Base-by-base conservation (phyloP, 2,113 vertebrate species). In the Calonectris borealis region DNA sequence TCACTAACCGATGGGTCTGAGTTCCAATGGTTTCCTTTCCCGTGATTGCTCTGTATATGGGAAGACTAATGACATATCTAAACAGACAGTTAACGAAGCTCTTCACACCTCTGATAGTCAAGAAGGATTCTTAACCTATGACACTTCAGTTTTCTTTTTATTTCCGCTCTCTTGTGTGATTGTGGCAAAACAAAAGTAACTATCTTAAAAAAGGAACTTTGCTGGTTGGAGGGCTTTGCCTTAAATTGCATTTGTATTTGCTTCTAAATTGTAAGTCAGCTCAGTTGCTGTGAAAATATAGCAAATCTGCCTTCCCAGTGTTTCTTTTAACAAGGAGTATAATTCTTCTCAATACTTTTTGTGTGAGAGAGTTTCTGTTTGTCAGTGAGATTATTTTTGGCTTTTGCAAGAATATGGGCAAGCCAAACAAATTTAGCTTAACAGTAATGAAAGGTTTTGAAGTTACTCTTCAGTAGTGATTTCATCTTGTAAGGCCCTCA, bases 1-100 rank as follows among this genome's bases (percentile, higher is more conserved):
- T 98, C 94, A 96, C 88, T 93, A 93, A 96, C 88, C 17, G 25
- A 97, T 46, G 72, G 91, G 78, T 96, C 93, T 96, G 96, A 98
- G 97, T 90, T 96, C 92, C 94, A 97, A 7, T 97, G 97, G 97
- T 98, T 98, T 97, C 91, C 94, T 93, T 91, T 96, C 64, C 54
- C 1, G 31, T 96, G 97, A 97, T 96, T 96, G 93, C 88, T 81
- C 73, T 95, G n/a, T 78, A 3, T 82, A 89, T 61, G 54, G 64
- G 54, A 88, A 83, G 70, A 91, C 54, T 90, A 86, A 91, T 83
- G 87, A 51, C 70, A 54, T 70, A 70, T 87, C 57, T 96, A 62
- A 94, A 83, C 78, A 93, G 66, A 66, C 62, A 76, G 86, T 71
- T 80, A 91, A 91, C 5, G 0, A 76, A 92, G 73, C 83, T 92